A percentile compares a stretch with the other conserved stretches of the same genome.
These are phyloP conservation scores for Coregonus sp. DNA, from an alignment of 2,797 vertebrate species.

Conservation along the genomic window DNA sequence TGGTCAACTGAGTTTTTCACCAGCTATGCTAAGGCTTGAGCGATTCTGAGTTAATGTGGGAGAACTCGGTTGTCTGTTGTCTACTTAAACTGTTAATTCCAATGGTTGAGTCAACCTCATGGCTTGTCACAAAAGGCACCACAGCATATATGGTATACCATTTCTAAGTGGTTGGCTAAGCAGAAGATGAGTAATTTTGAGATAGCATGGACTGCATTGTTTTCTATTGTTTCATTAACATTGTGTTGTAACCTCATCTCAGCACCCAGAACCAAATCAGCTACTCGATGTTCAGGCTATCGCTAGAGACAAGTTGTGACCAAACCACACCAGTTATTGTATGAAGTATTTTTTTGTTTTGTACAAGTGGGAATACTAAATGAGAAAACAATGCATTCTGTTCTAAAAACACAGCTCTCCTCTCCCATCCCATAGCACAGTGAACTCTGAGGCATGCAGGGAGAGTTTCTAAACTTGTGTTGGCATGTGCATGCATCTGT, in stretches of 20 bases:
- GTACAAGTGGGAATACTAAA: conserved; percentile 20
- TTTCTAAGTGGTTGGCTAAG: not conserved
- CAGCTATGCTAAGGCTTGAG: not conserved
- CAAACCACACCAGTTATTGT: not conserved
- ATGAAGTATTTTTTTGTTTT: not conserved
- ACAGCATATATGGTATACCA: not conserved
- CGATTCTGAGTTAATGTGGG: not conserved
- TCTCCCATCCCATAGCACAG: conserved; percentile 50
- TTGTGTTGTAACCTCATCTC: not conserved
- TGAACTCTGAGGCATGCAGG: conserved; percentile 71
- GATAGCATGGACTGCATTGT: not conserved
- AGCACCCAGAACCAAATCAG: too few species aligned
- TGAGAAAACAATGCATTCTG: not conserved
- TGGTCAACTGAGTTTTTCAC: not conserved
- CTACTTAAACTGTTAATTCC: not conserved
- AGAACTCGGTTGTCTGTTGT: not conserved
- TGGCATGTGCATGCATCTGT: conserved; percentile 83
- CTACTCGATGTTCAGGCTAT: too few species aligned
- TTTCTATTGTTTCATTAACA: not conserved
- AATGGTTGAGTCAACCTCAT: not conserved
- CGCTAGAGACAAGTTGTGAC: too few species aligned
- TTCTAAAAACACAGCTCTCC: conserved; percentile 7
- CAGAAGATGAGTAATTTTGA: not conserved
- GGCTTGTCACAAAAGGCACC: not conserved
- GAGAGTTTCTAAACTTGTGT: conserved; percentile 75